Base-by-base conservation (phyloP, 2,113 vertebrate genomes). In the Isichthys henryi region DNA sequence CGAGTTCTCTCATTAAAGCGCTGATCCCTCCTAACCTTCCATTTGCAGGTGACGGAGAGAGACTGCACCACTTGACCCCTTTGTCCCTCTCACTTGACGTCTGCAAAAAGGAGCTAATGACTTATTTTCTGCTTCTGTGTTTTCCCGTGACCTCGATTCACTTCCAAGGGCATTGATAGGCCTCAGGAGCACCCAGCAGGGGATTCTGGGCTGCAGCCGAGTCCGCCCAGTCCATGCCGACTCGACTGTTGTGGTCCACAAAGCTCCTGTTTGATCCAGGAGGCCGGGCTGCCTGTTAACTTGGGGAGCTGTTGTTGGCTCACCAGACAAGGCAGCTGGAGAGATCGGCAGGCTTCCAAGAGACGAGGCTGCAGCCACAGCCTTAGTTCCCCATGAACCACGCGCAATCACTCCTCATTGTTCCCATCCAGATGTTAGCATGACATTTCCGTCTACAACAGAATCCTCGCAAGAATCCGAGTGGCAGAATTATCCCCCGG, bases 91-190 rank as follows among this genome's bases (percentile, higher is more conserved):
- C 19, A 35, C 49, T 86, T 19, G 48, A 86, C 15, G 27, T 86
- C 23, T 86, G n/a, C 85, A 86, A 86, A 86, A 23, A 56, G 85
- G n/a, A 13, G 50, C 49, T 35, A 87, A 87, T 53, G 82, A 84
- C 74, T 19, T 43, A 6, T 80, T 48, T 84, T 84, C 45, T n/a
- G 23, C 39, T 84, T 84, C 39, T 45, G 82, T 48, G 82, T 46
- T 84, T 48, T 84, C n/a, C 35, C 0, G 82, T 48, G 45, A 48
- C 82, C 45, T 43, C 19, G 8, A 21, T 84, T 48, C 82, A 45
- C 39, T 48, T 46, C 82, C 82, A 84, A 84, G 82, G 82, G 39
- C 43, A 9, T 48, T 10, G 82, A 84, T 46, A n/a, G 82, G 45
- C 19, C 45, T 23, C 21, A 5, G 21, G 82, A 48, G 45, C 82